Base-by-base conservation (phyloP, 1,140 invertebrate species). In the Grapholita molesta region DNA sequence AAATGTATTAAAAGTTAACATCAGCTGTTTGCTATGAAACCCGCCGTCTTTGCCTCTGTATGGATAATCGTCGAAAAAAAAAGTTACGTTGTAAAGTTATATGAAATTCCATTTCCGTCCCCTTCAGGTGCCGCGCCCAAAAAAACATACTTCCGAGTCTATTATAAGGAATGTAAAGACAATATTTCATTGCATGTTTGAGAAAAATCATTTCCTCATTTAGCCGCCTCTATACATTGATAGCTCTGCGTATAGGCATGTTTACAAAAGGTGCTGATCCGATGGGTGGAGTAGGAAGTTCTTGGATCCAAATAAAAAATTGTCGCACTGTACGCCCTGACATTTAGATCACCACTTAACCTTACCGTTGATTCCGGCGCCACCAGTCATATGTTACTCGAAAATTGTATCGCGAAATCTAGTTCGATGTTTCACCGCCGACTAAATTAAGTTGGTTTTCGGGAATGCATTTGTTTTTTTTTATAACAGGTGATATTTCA, bases 251-350 rank as follows among this genome's bases (percentile, higher is more conserved):
- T 23, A 4, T 2, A 66, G 32, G 24, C 4, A 64, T 52, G 55
- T 64, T 28, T 28, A 48, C 42, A 70, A 48, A n/a, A 48, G 15
- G 38, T 64, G 67, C 61, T 67, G 79, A 82, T 82, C 52, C 24
- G 70, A 65, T 75, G 70, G 79, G 82, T 70, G 81, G 79, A 88
- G 82, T 81, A 88, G 84, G 85, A 86, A 88, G 79, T 71, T 32
- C 77, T 73, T 25, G 30, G 69, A 70, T 57, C 67, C 15, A 42
- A 69, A 72, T 77, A 78, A 83, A 85, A 80, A 77, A 82, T 57
- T 72, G 76, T 78, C 55, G 70, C 61, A 28, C 48, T 52, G 70
- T 28, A n/a, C 52, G 68, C 64, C 55, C 35, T 76, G 79, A 77
- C 72, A 83, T 85, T 85, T 83, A 72, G 65, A 67, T 33, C 55